Base-by-base conservation (phyloP, 2,113 vertebrate species). In the Phrynosoma blainvillii region DNA sequence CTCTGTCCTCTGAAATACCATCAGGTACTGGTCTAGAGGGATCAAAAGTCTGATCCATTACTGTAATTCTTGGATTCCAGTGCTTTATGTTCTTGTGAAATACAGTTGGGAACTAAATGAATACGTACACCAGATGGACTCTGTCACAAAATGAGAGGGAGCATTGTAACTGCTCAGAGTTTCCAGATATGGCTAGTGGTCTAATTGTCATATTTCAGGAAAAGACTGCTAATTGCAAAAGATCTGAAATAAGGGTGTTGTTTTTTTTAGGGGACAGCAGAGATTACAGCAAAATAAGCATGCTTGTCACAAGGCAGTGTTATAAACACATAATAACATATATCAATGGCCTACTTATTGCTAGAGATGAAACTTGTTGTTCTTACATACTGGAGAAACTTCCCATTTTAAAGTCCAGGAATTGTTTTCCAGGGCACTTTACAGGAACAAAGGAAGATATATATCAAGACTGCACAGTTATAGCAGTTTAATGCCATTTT, bases 1-100 rank as follows among this genome's bases (percentile, higher is more conserved):
- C 32, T 62, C 68, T 30, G 30, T 74, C 68, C 47, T 65, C 56
- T 62, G 52, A 81, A 82, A 87, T 75, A 82, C 36, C 78, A 81
- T 74, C 27, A 80, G 36, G 56, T 16, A n/a, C 18, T 65, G 36
- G 70, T 54, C 68, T 75, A 62, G 27, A 82, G 27, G 79, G 79
- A 74, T 82, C 78, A 81, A 40, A 81, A 73, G 70, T 47, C 71
- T 73, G 71, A 62, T 74, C 36, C 18, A 14, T 74, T 42, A 59
- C 85, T 73, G 25, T 25, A 54, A 80, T 59, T 74, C 54, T 87
- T 81, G 25, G 52, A 42, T 62, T 73, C 65, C n/a, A 36, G 5
- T 36, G 62, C 30, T 32, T 42, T 59, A 42, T 65, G 79, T 82
- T 81, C 70, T 30, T 82, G 66, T 80, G 66, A 80, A 87, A 87